phyloP scores from a whole-genome alignment of 2,797 vertebrate genomes.

The Gobio occitaniae region DNA sequence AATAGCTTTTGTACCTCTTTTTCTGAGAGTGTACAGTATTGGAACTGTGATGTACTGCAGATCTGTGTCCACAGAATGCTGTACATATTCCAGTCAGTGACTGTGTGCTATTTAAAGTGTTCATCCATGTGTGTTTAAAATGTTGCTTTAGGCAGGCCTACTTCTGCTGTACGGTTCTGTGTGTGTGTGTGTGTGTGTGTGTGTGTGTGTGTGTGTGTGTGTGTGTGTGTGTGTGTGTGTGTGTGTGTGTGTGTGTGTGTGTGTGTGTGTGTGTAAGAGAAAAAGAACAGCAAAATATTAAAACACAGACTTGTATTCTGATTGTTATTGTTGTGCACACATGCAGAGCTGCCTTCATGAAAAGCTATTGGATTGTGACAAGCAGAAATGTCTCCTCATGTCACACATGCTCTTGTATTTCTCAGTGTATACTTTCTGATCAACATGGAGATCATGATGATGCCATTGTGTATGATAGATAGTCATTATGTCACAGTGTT shows the following conservation, averaged over 20 bases:
- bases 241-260: not conserved
- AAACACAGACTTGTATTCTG: not conserved
- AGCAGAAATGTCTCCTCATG: not conserved
- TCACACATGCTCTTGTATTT: too few relatives aligned
- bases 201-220: too few relatives aligned
- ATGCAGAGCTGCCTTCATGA: not conserved
- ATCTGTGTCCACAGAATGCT: not conserved
- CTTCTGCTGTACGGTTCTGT: not conserved
- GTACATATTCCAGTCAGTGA: constrained; percentile 11
- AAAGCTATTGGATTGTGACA: not conserved
- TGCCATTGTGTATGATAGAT: not conserved
- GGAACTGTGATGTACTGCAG: not conserved
- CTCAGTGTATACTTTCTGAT: not conserved
- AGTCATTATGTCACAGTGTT: not conserved
- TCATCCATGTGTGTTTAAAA: constrained; percentile 45
- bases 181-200: not conserved
- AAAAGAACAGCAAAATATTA: not conserved
- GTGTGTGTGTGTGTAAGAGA: not conserved
- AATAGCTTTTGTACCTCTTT: not conserved
- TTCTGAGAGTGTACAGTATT: not conserved
- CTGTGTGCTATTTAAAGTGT: constrained; percentile 42
- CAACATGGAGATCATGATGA: not conserved
- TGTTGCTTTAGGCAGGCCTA: constrained; percentile 47
- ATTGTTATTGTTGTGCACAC: not conserved
- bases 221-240: too few relatives aligned